Evolutionary conservation across 1,140 invertebrate species (phyloP).

Genomic region (Microplitis mediator): DNA sequence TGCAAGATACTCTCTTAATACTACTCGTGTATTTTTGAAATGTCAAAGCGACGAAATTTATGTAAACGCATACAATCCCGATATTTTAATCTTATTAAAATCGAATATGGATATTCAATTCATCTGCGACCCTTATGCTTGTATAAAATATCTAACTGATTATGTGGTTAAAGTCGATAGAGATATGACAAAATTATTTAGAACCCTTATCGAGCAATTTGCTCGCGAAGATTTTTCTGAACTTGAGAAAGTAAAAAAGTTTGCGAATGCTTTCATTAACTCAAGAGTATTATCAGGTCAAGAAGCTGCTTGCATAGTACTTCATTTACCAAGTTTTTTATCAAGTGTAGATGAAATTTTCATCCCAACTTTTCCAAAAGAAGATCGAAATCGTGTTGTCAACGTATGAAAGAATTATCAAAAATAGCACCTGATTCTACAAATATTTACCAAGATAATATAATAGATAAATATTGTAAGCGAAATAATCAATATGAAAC

Average conservation of each 20-base stretch:
- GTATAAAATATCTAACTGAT: not conserved
- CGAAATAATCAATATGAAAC: not conserved
- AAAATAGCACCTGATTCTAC: constrained; percentile 5
- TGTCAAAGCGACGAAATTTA: constrained; percentile 6
- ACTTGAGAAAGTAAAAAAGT: constrained; percentile 3
- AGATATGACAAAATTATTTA: constrained; percentile 5
- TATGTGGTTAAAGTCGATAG: not conserved
- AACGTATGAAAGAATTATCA: not conserved
- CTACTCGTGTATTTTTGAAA: not conserved
- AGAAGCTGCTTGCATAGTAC: constrained; percentile 2
- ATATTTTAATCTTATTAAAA: constrained; percentile 1
- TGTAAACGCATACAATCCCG: not conserved
- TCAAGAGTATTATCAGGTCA: not conserved
- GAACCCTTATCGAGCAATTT: not conserved
- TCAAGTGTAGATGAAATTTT: not conserved
- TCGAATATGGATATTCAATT: constrained; percentile 7
- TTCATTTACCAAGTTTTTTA: not conserved
- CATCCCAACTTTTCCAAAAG: not conserved
- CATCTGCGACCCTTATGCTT: not conserved
- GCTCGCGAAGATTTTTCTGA: no score
- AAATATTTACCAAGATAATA: no score
- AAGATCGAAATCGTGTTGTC: not conserved
- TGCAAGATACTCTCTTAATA: not conserved
- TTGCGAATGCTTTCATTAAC: not conserved
- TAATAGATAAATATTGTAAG: not conserved